Percentiles rank a stretch among this genome's conserved stretches.
These are phyloP conservation scores for Rugalucina vietnamica DNA, from an alignment of 2,888 invertebrate genomes.

Conservation along the genomic window DNA sequence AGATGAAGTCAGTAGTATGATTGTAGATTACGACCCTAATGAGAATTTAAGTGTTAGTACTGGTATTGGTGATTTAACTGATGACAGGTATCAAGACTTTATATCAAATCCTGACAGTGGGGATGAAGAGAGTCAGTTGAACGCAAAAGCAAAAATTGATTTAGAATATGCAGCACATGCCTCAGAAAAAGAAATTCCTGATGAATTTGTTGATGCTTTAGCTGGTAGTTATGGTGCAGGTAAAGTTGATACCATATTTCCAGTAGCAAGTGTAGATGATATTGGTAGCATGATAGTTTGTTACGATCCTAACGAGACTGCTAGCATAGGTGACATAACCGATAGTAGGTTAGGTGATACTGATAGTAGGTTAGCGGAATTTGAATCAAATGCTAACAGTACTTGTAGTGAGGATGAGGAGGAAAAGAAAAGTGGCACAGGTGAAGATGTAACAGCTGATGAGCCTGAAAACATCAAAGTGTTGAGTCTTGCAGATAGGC, in stretches of 20 bases:
- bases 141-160: neutral
- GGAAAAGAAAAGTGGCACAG: neutral
- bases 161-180: neutral
- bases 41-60: constrained; percentile 14
- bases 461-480: neutral
- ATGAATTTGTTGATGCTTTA: constrained; percentile 2
- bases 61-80: constrained; percentile 37
- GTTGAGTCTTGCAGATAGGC: neutral
- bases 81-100: neutral
- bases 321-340: neutral
- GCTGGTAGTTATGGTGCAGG: neutral
- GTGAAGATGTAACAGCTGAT: neutral
- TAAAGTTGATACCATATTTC: neutral
- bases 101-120: neutral
- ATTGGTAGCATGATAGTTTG: neutral
- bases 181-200: neutral
- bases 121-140: neutral
- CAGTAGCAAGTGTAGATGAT: constrained; percentile 3
- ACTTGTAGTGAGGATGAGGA: neutral
- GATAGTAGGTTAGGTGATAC: neutral
- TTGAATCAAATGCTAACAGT: neutral
- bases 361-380: neutral
- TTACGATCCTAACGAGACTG: neutral
- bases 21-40: constrained; percentile 9
- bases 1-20: neutral